phyloP scores from a whole-genome alignment of 2,888 invertebrate genomes.

The Drosophila testacea region DNA sequence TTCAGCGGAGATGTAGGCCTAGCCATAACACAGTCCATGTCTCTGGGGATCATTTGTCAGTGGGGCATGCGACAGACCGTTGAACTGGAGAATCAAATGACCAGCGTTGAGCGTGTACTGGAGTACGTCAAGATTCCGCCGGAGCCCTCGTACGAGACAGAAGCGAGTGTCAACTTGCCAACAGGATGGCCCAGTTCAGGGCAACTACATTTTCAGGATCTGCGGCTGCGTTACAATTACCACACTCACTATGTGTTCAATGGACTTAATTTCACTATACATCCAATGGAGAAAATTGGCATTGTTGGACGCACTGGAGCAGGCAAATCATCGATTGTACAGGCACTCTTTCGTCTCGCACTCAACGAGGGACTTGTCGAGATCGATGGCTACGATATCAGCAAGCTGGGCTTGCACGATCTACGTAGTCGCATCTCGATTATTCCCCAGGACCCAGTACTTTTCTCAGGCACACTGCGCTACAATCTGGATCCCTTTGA shows the following conservation, averaged over 20 bases:
- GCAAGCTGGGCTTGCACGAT: constrained; percentile 90
- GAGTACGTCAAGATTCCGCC: constrained; percentile 91
- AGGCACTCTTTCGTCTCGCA: constrained; percentile 93
- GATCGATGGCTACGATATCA: constrained; percentile 91
- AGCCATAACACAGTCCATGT: constrained; percentile 90
- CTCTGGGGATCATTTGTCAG: constrained; percentile 90
- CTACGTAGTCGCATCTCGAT: constrained; percentile 94
- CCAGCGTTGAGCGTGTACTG: constrained; percentile 92
- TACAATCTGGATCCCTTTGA: constrained; percentile 95
- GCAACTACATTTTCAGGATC: constrained; percentile 88
- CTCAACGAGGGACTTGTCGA: constrained; percentile 91
- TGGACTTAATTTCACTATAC: constrained; percentile 88
- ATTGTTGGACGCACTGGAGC: constrained; percentile 96
- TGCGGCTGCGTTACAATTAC: constrained; percentile 89
- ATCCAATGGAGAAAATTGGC: constrained; percentile 88
- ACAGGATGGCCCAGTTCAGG: constrained; percentile 90
- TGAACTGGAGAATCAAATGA: constrained; percentile 93
- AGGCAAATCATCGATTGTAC: constrained; percentile 93
- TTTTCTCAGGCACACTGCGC: constrained; percentile 93
- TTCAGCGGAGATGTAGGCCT: constrained; percentile 89
- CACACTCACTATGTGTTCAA: constrained; percentile 90
- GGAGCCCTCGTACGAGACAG: constrained; percentile 87
- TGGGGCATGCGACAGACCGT: constrained; percentile 96
- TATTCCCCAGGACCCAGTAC: constrained; percentile 96
- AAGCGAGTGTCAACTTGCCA: constrained; percentile 82